Conservation (phyloP, 2,888 invertebrate genomes). For the Epinotia nisella region DNA sequence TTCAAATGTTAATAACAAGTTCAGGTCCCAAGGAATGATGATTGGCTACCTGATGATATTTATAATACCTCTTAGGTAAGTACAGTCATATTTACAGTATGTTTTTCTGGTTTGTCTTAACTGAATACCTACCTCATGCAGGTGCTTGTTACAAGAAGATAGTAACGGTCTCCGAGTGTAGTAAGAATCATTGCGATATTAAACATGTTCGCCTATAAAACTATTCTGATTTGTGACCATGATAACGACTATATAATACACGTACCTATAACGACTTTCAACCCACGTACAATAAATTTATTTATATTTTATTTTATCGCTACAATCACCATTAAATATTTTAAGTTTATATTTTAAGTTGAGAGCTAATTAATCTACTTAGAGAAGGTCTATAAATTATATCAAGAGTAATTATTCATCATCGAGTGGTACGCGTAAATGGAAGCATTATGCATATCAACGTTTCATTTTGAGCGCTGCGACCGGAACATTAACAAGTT, state of each 20-base stretch:
- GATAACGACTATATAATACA: conserved; percentile 40
- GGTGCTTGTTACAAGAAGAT: conserved; percentile 15
- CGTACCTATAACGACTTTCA: conserved; percentile 41
- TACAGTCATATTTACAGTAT: neutral
- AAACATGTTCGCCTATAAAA: conserved; percentile 35
- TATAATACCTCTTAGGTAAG: neutral
- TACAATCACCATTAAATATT: conserved; percentile 62
- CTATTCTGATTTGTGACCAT: conserved; percentile 36
- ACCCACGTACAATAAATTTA: conserved; percentile 43
- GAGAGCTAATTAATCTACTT: conserved; percentile 71
- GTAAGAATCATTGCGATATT: conserved; percentile 33
- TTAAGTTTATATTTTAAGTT: conserved; percentile 62
- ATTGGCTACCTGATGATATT: conserved; percentile 18
- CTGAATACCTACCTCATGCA: neutral
- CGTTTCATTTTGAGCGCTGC: conserved; percentile 74
- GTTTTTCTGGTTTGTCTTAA: neutral
- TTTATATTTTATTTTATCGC: conserved; percentile 49
- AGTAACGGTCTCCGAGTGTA: conserved; percentile 12
- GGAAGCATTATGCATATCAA: conserved; percentile 73
- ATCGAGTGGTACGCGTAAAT: conserved; percentile 69
- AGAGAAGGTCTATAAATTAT: conserved; percentile 74
- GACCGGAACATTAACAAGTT: conserved; percentile 74
- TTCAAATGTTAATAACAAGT: conserved; percentile 24
- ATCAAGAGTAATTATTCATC: conserved; percentile 74
- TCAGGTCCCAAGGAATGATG: neutral